phyloP scores from a whole-genome alignment of 2,113 vertebrate genomes.

The Vicugna pacos region DNA sequence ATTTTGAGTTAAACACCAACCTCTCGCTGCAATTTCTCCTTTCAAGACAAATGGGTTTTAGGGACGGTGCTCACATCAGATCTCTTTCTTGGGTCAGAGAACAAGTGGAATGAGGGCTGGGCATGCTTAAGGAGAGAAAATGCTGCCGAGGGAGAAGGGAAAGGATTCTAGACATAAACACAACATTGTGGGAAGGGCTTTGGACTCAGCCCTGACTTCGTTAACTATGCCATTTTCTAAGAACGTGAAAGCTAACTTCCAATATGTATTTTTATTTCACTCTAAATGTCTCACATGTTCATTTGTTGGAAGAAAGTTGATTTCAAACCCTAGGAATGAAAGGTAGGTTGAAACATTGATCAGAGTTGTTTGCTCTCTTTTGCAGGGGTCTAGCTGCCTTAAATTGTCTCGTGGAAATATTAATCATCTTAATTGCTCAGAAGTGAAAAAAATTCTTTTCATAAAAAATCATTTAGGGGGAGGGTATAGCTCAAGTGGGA shows the following conservation, averaged over 20 bases:
- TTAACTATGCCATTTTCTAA: not conserved
- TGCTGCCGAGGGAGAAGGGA: not conserved
- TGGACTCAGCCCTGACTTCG: not conserved
- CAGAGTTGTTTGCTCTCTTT: slow-evolving; percentile 26
- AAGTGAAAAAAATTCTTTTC: not conserved
- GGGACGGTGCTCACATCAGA: not conserved
- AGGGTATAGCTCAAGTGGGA: no score
- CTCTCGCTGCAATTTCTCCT: not conserved
- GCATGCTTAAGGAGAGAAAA: not conserved
- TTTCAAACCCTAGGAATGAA: slow-evolving; percentile 27
- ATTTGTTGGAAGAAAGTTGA: not conserved
- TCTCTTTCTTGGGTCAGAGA: not conserved
- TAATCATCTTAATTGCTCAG: not conserved
- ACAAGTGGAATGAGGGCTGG: not conserved
- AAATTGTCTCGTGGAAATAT: not conserved
- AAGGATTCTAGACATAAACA: not conserved
- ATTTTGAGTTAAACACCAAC: not conserved
- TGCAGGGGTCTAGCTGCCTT: not conserved
- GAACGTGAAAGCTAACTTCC: not conserved
- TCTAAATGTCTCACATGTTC: slow-evolving; percentile 29
- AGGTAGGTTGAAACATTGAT: not conserved
- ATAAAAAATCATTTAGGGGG: no score
- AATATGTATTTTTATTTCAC: not conserved
- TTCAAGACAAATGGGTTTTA: not conserved
- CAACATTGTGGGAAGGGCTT: not conserved